Evolutionary conservation across 1,140 invertebrate genomes (phyloP), one percentile per base, ranked within the genome.

Genomic region (Polypedilum vanderplanki): DNA sequence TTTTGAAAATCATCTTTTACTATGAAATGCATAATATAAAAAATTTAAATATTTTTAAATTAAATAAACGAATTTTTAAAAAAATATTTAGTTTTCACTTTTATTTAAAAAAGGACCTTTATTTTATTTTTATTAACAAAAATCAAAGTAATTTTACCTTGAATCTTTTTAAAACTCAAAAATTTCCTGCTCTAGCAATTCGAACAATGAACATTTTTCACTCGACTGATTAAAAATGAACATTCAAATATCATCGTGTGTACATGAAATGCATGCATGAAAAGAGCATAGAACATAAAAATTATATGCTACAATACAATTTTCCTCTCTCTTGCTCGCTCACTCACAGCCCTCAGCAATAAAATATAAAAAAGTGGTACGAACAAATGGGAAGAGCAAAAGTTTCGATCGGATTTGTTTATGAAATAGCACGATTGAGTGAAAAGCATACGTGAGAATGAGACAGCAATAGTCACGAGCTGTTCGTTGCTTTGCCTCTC

Each of bases 191-290:
- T 33, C 24, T 33, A 1, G 24, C 5, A 3, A 33, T 33, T 33
- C 24, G 24, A 33, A 33, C 24, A 33, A 33, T 33, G 24, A 33
- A 33, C 1, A 33, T 70, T 70, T 70, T 70, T 70, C 65, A 70
- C 17, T 22, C 18, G 65, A 70, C n/a, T 70, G 65, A 70, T 7
- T 70, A 10, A 70, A 70, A 70, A 70, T 70, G 65, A 70, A 70
- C 65, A 70, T 70, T 70, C 65, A 22, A 70, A 33, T 33, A 33
- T 33, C 1, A 33, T 33, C 24, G 24, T 33, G 24, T 57, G 46
- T 57, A 57, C 46, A 70, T 33, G 24, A 33, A 33, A 33, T 5
- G 24, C 24, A 33, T 70, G 65, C 65, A 70, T 70, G 65, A 70
- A 70, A 70, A 70, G 18, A 70, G 65, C 18, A 70, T 18, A 70